Evolutionary conservation across 2,797 vertebrate genomes (phyloP).

Genomic region (Apogon talboti): DNA sequence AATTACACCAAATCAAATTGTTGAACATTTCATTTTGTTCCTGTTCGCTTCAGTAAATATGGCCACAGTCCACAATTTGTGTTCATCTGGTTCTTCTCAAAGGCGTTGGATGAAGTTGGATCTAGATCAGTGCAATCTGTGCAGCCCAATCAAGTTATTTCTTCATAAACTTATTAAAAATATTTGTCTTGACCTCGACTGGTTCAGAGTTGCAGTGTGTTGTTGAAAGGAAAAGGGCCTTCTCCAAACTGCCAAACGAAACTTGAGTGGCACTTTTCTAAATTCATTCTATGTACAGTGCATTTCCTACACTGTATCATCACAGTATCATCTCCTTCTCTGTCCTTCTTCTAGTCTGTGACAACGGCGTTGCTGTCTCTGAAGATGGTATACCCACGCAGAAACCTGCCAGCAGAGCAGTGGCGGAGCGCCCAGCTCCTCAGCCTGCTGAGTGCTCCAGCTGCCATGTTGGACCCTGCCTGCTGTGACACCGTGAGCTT

Average conservation of each 20-base stretch:
- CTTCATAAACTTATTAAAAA: no score
- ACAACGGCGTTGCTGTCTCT: conserved; percentile 91
- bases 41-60: no score
- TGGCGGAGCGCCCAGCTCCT: conserved; percentile 93
- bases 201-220: no score
- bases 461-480: conserved; percentile 88
- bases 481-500: conserved; percentile 88
- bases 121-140: no score
- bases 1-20: neutral
- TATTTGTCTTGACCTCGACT: no score
- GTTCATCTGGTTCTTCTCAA: no score
- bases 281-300: neutral
- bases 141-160: no score
- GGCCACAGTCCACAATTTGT: no score
- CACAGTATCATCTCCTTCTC: neutral
- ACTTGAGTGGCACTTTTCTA: no score
- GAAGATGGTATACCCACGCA: conserved; percentile 85
- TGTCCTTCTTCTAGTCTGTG: conserved; percentile 82
- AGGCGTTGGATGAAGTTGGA: no score
- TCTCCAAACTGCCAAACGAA: no score
- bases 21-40: neutral
- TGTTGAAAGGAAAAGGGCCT: no score
- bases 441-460: conserved; percentile 85
- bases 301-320: neutral
- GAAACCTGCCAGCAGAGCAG: conserved; percentile 90